Evolutionary conservation across 2,113 vertebrate species (phyloP), one percentile per base, ranked within the genome.

Genomic region (Zosterops japonicus): DNA sequence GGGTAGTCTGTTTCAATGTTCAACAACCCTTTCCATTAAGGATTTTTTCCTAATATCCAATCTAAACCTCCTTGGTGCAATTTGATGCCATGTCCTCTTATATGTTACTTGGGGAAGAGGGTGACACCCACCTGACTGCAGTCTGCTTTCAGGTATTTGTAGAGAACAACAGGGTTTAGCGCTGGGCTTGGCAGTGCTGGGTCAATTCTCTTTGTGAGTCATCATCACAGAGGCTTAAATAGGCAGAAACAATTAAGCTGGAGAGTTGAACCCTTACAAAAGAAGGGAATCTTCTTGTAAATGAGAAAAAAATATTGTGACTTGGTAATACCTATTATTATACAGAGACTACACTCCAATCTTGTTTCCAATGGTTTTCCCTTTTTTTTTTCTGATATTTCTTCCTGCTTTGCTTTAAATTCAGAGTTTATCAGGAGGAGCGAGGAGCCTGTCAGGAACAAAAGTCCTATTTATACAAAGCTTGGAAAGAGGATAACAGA

Each of bases 401-500:
- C n/a, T 68, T 19, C 29, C 18, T 42, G 29, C 12, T 92, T 90
- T 57, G 11, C 19, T 85, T 60, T 68, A 65, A 83, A 90, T 8
- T 12, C 33, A 70, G 42, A 81, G 39, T 11, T 90, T 64, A n/a
- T 72, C n/a, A 59, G n/a, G n/a, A 71, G 56, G n/a, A 8, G 5
- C 18, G n/a, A 71, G 56, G n/a, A 8, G 5, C 18, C 36, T 69
- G 22, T 53, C 65, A 90, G 49, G 19, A 72, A 25, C 2, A 1
- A 23, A 94, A 68, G 23, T 57, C 28, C 5, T 76, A 17, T 83
- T 93, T 92, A 70, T 80, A 65, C 15, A 80, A 63, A 64, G 15
- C 16, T 63, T 83, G 83, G 60, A 94, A 80, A 74, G 28, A 80
- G 42, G 29, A 63, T 83, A 90, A 80, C 15, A 53, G 55, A 96